Evolutionary conservation across 2,888 invertebrate species (phyloP), one percentile per base, ranked within the genome.

Genomic region (Ctena decussata): DNA sequence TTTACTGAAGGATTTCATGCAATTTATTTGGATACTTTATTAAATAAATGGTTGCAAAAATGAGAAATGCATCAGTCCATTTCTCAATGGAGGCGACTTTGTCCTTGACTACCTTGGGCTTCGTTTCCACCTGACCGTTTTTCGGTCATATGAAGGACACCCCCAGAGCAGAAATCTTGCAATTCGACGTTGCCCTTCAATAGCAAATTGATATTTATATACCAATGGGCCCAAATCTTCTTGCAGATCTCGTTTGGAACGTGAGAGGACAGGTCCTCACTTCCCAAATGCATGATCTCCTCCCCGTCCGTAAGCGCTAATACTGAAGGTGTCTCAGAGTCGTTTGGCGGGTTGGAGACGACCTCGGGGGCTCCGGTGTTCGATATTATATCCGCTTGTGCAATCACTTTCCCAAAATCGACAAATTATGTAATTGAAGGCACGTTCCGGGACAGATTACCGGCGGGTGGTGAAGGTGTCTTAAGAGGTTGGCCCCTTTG

Each of bases 61-160:
- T 69, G 15, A 83, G 46, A 46, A 86, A 79, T 24, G 82, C 85
- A 77, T 82, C 77, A 1, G 82, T 69, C 82, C 85, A 86, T 77
- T 78, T 44, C 30, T 78, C 78, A 37, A 71, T 71, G 2, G 70
- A 35, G 1, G 18, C 41, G 46, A 79, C 30, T 27, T 72, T 79
- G 1, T 79, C 79, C 41, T 35, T 73, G 2, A 53, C 27, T 11
- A 27, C 53, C 41, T 57, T 79, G 15, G 72, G 72, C 39, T 37
- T 72, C 15, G 57, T 39, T 39, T 69, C n/a, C n/a, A n/a, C n/a
- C n/a, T n/a, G n/a, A n/a, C n/a, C n/a, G n/a, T n/a, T 44, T 49
- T 8, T 49, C 53, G 24, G 41, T 32, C 21, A 78, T 12, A 15
- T 30, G 11, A 18, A 77, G 44, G 32, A 72, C 49, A 32, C 49